These are phyloP conservation scores for Penaeus chinensis DNA, from an alignment of 1,140 invertebrate species.

Conservation along the genomic window DNA sequence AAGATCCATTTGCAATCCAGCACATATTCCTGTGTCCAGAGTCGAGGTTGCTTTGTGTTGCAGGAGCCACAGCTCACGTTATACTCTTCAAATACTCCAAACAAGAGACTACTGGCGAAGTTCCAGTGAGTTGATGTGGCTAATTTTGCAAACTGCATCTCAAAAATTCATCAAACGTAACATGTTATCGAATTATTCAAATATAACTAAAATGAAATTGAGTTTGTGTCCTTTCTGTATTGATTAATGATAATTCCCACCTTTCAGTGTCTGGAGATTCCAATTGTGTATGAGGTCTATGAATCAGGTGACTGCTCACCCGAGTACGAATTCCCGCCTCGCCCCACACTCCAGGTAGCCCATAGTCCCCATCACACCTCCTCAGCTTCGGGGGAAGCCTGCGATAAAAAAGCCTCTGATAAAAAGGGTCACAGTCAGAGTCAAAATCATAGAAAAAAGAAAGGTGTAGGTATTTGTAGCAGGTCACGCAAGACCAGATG, in stretches of 20 bases:
- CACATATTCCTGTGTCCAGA: constrained; percentile 92
- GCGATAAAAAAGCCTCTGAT: constrained; percentile 50
- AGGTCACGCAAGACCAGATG: constrained; percentile 4
- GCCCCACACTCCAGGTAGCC: constrained; percentile 70
- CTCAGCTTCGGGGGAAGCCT: constrained; percentile 66
- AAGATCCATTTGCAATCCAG: constrained; percentile 94
- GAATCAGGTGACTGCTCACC: constrained; percentile 84
- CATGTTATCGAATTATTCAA: not conserved
- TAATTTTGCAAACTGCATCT: too few species aligned
- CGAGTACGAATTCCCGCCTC: constrained; percentile 80
- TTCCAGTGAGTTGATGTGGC: constrained; percentile 44
- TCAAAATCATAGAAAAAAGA: constrained; percentile 32
- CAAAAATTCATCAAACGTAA: too few species aligned
- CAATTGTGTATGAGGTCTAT: constrained; percentile 84
- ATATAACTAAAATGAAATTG: not conserved
- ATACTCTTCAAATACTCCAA: constrained; percentile 96
- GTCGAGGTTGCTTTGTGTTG: constrained; percentile 88
- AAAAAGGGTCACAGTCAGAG: constrained; percentile 45
- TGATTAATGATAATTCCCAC: not conserved
- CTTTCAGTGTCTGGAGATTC: constrained; percentile 85
- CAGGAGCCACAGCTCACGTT: constrained; percentile 91
- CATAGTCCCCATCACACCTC: constrained; percentile 71
- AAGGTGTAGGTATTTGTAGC: constrained; percentile 45
- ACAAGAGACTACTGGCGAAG: constrained; percentile 84
- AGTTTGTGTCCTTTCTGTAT: not conserved